phyloP scores from a whole-genome alignment of 2,888 invertebrate genomes.

The Cephalotes varians region DNA sequence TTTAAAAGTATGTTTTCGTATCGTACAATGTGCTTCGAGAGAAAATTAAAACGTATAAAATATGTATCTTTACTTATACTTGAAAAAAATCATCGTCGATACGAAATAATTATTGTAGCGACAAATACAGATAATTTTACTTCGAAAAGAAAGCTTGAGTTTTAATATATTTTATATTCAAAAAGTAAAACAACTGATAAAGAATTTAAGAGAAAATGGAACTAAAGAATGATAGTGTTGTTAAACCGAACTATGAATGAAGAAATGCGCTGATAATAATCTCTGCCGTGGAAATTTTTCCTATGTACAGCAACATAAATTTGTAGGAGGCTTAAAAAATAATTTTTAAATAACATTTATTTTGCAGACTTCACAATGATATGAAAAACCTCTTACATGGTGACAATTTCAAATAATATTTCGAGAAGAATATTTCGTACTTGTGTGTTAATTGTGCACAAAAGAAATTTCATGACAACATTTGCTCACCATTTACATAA shows the following conservation, averaged over 20 bases:
- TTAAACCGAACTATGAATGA: background rate
- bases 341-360: too few relatives aligned
- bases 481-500: too few relatives aligned
- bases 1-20: constrained; percentile 79
- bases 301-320: too few relatives aligned
- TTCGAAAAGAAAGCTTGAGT: background rate
- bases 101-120: background rate
- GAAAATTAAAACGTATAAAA: constrained; percentile 62
- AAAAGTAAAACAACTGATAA: background rate
- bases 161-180: background rate
- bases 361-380: too few relatives aligned
- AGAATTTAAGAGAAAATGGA: too few relatives aligned
- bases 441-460: too few relatives aligned
- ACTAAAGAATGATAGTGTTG: background rate
- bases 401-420: too few relatives aligned
- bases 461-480: too few relatives aligned
- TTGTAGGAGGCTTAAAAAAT: too few relatives aligned
- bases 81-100: background rate
- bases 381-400: too few relatives aligned
- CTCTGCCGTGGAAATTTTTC: too few relatives aligned
- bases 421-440: too few relatives aligned
- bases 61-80: background rate
- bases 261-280: background rate
- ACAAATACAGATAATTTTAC: background rate
- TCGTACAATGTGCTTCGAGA: constrained; percentile 56